These are phyloP conservation scores for Callaeas wilsoni DNA, from an alignment of 2,113 vertebrate species.

Conservation along the genomic window DNA sequence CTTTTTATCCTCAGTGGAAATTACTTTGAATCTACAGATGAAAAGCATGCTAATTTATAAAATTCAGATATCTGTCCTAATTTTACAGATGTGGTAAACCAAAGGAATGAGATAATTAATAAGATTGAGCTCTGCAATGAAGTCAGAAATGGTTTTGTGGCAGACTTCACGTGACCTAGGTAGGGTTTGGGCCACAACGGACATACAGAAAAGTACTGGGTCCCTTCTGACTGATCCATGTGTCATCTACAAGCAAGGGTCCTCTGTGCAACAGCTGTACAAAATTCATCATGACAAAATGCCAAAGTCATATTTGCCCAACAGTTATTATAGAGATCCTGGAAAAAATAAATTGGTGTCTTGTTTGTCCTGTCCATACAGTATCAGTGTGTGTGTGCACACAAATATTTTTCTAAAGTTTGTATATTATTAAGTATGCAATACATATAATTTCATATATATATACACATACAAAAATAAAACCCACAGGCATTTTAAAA, in stretches of 20 bases:
- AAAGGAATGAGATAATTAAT: conserved; percentile 28
- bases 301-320: not conserved
- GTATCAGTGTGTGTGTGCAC: not conserved
- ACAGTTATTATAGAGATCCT: not conserved
- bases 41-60: conserved; percentile 56
- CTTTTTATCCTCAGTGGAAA: conserved; percentile 51
- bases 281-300: not conserved
- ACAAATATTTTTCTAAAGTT: not conserved
- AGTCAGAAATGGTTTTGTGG: conserved; percentile 13
- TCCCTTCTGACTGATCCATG: not conserved
- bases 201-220: not conserved
- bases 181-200: not conserved
- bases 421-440: not conserved
- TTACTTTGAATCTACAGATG: conserved; percentile 43
- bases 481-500: conserved; percentile 16
- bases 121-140: not conserved
- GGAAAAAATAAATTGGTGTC: not conserved
- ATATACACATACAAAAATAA: not conserved
- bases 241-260: not conserved
- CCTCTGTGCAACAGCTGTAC: not conserved
- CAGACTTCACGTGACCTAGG: not conserved
- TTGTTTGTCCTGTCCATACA: not conserved
- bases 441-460: not conserved
- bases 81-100: conserved; percentile 37
- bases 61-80: conserved; percentile 7